Percentiles rank a stretch among this genome's conserved stretches.
phyloP scores from a whole-genome alignment of 2,888 invertebrate genomes.

The Harmothoe impar region DNA sequence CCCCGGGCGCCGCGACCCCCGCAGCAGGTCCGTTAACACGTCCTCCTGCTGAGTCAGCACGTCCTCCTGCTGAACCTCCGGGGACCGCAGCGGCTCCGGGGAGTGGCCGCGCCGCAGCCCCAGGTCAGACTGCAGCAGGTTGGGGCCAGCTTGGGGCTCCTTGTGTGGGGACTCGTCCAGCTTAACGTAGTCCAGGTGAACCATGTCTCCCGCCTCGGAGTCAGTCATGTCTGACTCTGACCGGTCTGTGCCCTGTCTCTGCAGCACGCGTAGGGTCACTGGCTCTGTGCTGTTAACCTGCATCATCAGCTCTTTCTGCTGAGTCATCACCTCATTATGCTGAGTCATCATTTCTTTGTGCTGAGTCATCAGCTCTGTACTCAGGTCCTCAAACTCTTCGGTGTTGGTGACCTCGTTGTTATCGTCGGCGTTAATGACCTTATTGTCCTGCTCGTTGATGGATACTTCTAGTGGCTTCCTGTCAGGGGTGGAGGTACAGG shows the following conservation, averaged over 20 bases:
- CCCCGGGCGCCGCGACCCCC: too few species aligned
- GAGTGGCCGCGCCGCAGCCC: background rate
- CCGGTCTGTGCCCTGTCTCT: background rate
- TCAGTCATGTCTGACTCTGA: slow-evolving; percentile 60
- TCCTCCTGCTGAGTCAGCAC: too few species aligned
- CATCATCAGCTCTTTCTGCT: too few species aligned
- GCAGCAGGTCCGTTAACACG: background rate
- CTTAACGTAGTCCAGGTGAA: slow-evolving; percentile 49
- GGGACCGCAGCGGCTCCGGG: slow-evolving; percentile 7
- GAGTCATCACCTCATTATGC: background rate
- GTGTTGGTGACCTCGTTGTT: slow-evolving; percentile 14
- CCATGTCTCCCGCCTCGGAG: slow-evolving; percentile 43
- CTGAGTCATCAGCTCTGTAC: background rate
- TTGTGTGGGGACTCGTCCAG: slow-evolving; percentile 41
- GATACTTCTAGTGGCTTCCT: slow-evolving; percentile 38
- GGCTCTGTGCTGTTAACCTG: background rate
- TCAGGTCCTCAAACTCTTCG: slow-evolving; percentile 24
- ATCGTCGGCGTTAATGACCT: slow-evolving; percentile 20
- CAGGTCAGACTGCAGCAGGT: slow-evolving; percentile 13
- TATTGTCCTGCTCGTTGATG: slow-evolving; percentile 4
- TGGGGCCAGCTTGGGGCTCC: background rate
- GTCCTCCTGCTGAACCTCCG: background rate
- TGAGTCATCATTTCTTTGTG: background rate
- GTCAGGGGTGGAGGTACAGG: slow-evolving; percentile 24
- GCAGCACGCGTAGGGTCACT: background rate